phyloP scores from a whole-genome alignment of 2,888 invertebrate genomes.

The Habroteleia sp. region DNA sequence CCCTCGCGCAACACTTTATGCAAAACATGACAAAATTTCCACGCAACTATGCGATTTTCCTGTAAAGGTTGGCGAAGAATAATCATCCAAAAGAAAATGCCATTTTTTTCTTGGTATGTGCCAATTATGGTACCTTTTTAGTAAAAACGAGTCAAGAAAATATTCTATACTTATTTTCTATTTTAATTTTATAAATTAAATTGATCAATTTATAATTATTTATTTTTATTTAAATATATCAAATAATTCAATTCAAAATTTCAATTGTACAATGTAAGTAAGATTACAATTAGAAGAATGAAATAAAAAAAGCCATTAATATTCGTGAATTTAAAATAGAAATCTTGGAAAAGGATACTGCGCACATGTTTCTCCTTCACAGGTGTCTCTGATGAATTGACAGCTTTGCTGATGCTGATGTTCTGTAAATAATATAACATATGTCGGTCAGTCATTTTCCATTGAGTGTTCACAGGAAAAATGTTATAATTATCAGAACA shows the following conservation, averaged over 20 bases:
- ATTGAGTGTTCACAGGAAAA: conserved; percentile 6
- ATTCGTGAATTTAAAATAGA: not conserved
- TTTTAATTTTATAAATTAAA: too few species aligned
- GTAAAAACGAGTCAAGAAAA: too few species aligned
- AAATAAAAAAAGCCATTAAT: conserved; percentile 9
- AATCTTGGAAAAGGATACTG: conserved; percentile 82
- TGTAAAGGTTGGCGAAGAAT: conserved; percentile 88
- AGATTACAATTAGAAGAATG: too few species aligned
- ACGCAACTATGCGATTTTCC: conserved; percentile 97
- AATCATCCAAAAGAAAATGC: conserved; percentile 93
- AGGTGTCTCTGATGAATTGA: conserved; percentile 94
- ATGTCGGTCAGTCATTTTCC: not conserved
- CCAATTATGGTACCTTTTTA: conserved; percentile 94
- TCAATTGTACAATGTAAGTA: too few species aligned
- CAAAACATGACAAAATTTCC: conserved; percentile 99
- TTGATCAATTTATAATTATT: too few species aligned
- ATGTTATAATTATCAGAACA: conserved; percentile 31
- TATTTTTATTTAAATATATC: too few species aligned
- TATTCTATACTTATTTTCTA: too few species aligned
- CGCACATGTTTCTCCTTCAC: conserved; percentile 99
- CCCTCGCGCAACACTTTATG: conserved; percentile 98
- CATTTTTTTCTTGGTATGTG: conserved; percentile 95
- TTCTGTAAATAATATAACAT: conserved; percentile 83
- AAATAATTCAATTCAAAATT: too few species aligned
- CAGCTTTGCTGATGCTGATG: conserved; percentile 95